Percentiles rank a stretch among this genome's conserved stretches.
phyloP scores from a whole-genome alignment of 2,888 invertebrate species.

The Pachydiplax longipennis region DNA sequence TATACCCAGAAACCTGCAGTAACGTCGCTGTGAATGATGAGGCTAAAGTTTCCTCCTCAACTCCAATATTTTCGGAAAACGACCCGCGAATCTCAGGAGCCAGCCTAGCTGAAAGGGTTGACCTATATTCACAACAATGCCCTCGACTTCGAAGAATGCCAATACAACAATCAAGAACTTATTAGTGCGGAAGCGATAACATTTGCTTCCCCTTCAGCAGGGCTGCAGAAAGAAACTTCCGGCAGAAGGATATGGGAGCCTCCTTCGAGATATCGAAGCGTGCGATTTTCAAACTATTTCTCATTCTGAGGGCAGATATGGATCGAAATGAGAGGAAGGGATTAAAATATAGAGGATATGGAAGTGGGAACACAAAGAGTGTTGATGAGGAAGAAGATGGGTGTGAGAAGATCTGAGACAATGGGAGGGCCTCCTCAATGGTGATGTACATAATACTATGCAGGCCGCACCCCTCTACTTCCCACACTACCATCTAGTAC shows the following conservation, averaged over 20 bases:
- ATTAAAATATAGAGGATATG: neutral
- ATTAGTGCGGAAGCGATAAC: conserved; percentile 1
- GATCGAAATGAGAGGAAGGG: neutral
- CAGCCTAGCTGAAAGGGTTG: neutral
- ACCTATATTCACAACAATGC: neutral
- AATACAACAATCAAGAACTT: neutral
- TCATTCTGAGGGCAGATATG: neutral
- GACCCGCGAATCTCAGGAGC: neutral
- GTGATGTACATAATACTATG: conserved; percentile 10
- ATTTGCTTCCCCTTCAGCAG: neutral
- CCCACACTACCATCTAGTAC: neutral
- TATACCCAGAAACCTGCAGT: too few relatives aligned
- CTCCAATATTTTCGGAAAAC: neutral
- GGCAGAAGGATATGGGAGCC: neutral
- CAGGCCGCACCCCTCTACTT: neutral
- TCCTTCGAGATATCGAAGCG: neutral
- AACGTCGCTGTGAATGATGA: too few relatives aligned
- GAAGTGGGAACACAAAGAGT: neutral
- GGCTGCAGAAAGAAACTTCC: neutral
- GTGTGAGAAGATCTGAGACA: neutral
- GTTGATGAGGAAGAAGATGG: neutral
- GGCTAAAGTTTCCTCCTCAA: neutral
- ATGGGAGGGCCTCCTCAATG: neutral
- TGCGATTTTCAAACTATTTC: neutral
- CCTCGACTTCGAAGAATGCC: neutral